Conservation (phyloP, 2,888 invertebrate genomes). For the Limulus polyphemus region DNA sequence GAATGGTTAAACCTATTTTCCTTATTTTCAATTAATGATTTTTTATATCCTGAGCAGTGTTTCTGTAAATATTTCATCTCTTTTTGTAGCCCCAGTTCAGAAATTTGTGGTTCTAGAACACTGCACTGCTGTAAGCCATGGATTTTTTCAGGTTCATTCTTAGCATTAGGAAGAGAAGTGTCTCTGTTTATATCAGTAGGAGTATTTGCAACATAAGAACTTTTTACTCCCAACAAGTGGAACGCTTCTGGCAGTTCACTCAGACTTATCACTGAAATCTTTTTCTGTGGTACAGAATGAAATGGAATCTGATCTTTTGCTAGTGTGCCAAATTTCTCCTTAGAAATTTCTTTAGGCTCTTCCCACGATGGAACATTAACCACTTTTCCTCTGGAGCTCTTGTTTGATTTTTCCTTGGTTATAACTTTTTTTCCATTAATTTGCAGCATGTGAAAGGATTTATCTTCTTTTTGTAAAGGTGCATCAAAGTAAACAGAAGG, state of each 20-base stretch:
- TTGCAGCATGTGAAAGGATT: not conserved
- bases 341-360: not conserved
- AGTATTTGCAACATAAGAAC: not conserved
- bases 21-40: no score
- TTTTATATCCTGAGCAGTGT: no score
- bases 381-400: not conserved
- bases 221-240: not conserved
- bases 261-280: constrained; percentile 2
- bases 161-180: no score
- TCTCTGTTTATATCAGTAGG: no score
- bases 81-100: no score
- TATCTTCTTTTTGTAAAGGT: constrained; percentile 17
- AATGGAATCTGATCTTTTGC: not conserved
- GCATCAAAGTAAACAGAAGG: constrained; percentile 29
- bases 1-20: no score
- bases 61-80: no score
- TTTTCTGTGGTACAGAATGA: not conserved
- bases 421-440: constrained; percentile 1
- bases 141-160: no score
- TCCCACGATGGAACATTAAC: no score
- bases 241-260: constrained; percentile 2
- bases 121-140: no score
- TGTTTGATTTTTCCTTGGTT: not conserved
- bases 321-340: not conserved
- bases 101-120: no score